These are phyloP conservation scores for Carlito syrichta DNA, from an alignment of 2,113 vertebrate genomes.

Conservation along the genomic window DNA sequence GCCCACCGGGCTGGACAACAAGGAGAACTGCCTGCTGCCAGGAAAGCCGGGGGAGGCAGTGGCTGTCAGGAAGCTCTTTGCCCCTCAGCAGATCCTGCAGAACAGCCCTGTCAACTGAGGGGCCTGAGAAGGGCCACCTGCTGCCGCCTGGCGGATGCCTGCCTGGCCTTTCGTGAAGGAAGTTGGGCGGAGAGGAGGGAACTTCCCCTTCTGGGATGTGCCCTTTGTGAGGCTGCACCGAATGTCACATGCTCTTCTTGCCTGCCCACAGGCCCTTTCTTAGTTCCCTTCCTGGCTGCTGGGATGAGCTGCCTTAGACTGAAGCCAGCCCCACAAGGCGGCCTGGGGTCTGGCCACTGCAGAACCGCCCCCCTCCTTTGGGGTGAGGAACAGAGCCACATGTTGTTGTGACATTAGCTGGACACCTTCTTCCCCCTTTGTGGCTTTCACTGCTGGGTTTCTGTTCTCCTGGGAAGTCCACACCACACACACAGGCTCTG, in stretches of 20 bases:
- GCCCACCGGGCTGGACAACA: conserved; percentile 75
- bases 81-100: conserved; percentile 72
- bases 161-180: not conserved
- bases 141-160: not conserved
- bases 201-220: not conserved
- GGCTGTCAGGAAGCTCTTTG: conserved; percentile 83
- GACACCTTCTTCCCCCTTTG: conserved; percentile 23
- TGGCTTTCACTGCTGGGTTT: conserved; percentile 44
- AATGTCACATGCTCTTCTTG: not conserved
- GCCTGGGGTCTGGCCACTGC: not conserved
- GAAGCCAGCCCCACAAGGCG: not conserved
- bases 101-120: not conserved
- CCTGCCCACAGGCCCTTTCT: not conserved
- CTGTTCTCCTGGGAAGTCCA: conserved; percentile 11
- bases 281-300: not conserved
- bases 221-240: not conserved
- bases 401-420: not conserved
- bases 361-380: not conserved
- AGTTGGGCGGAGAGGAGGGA: accelerated
- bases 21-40: conserved; percentile 85
- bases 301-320: not conserved
- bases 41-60: conserved; percentile 67
- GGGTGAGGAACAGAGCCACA: not conserved
- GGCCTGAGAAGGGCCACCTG: not conserved
- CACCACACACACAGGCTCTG: not conserved